Conservation (phyloP, 2,113 vertebrate species). For the Myotis lucifugus region DNA sequence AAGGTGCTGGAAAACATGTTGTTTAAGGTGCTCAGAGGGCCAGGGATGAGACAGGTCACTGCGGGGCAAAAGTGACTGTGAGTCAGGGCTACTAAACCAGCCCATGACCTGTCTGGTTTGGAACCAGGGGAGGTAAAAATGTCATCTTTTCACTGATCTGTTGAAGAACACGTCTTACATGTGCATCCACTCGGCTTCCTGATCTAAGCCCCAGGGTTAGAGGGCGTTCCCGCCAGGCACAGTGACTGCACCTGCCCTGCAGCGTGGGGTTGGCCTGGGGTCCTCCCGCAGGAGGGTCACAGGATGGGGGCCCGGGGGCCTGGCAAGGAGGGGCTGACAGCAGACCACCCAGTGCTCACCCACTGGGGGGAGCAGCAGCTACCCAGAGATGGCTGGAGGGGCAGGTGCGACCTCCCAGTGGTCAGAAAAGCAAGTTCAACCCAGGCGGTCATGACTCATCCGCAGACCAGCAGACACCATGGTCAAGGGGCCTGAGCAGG, state of each 20-base stretch:
- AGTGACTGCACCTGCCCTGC: neutral
- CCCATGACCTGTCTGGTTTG: neutral
- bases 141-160: neutral
- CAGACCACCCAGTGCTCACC: neutral
- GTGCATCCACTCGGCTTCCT: neutral
- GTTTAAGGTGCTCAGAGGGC: neutral
- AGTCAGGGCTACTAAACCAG: fast-evolving
- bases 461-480: neutral
- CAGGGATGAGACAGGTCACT: fast-evolving
- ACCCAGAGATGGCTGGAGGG: neutral
- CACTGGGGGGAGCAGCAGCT: neutral
- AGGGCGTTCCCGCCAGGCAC: neutral
- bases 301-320: too few relatives aligned
- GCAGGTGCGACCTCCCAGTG: neutral
- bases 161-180: neutral
- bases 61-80: fast-evolving
- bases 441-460: neutral
- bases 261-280: neutral
- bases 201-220: neutral
- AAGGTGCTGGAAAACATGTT: too few relatives aligned
- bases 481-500: neutral
- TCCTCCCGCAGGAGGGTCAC: neutral
- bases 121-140: neutral
- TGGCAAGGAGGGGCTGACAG: neutral
- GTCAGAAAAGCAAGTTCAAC: neutral